Base-by-base conservation (phyloP, 2,888 invertebrate species). In the Thumatha senex region DNA sequence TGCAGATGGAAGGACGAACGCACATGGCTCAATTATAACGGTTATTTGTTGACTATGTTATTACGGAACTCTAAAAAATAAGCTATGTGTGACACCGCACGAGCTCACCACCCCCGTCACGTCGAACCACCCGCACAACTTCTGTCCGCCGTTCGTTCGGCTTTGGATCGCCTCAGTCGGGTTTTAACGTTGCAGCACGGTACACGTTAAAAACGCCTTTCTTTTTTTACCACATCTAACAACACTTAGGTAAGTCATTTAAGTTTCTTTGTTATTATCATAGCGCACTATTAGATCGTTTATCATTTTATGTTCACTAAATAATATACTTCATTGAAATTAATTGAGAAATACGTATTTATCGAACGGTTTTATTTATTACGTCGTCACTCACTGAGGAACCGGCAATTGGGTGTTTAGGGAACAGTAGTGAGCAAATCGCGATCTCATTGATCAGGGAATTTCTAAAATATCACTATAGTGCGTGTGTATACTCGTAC, bases 171-270 rank as follows among this genome's bases (percentile, higher is more conserved):
- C 50, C 61, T 66, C 84, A 89, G 89, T 88, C 82, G 82, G 74
- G 64, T 75, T 78, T 78, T 76, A 78, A 78, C 82, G 75, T 72
- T 73, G 77, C 74, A 62, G 59, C 67, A 67, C 61, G 72, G 84
- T 84, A 84, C 76, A 81, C 86, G 82, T 63, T 56, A 53, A 58
- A 24, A 61, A 55, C 55, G 41, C 48, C 61, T 57, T 60, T 65
- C 61, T 58, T 67, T 58, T 67, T 63, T 72, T 60, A 65, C 67
- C 70, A 31, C 77, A 72, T 74, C 75, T 78, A 76, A 74, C 61
- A 70, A 72, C 56, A 72, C 71, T 79, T 44, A 80, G 81, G 86
- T 88, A 74, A 85, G 87, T 84, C 56, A 53, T 58, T 71, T 70
- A 54, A 45, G 39, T 46, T 47, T 46, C 33, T 46, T 58, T 58